Evolutionary conservation across 2,888 invertebrate genomes (phyloP), one percentile per base, ranked within the genome.

Genomic region (Enoplolaimus lenunculus): DNA sequence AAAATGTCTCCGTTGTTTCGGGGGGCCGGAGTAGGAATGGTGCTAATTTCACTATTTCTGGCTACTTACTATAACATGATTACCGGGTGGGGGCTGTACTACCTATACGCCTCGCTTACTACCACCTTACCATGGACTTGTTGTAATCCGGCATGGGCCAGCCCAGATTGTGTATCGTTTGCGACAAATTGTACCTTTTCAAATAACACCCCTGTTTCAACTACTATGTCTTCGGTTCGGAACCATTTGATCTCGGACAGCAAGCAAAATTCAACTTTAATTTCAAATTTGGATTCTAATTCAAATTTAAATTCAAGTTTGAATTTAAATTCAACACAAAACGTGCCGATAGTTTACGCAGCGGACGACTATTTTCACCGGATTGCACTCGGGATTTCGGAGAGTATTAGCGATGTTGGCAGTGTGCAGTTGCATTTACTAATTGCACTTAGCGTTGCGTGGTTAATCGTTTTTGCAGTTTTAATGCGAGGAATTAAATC

Each of bases 31-130:
- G 82, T 83, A 77, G 83, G 82, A 68, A 84, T 84, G 84, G 82
- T 83, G 74, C 74, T 82, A 34, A 82, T 83, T 73, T 83, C 83
- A 0, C 77, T 79, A 35, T 77, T 83, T 71, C 81, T 83, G 34
- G 81, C 81, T 21, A 79, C 83, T 73, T 84, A 84, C 78, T 84
- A 84, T 80, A 84, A 84, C 76, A 81, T 84, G 81, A 81, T 84
- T 73, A 81, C 84, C 29, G 83, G 83, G 28, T 84, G 83, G 82
- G 81, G 83, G 1, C 75, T 84, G 45, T 83, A 81, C 77, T 84
- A 83, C 73, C 77, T 84, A 66, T 80, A 81, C 73, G 81, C 82
- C 2, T 83, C 83, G 13, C 80, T 84, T 73, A 79, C 80, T 26
- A 75, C 78, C 28, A 75, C 79, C 21, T 75, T 84, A 34, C 83